phyloP scores from a whole-genome alignment of 1,140 invertebrate genomes.

The Aphaenogaster ashmeadi region DNA sequence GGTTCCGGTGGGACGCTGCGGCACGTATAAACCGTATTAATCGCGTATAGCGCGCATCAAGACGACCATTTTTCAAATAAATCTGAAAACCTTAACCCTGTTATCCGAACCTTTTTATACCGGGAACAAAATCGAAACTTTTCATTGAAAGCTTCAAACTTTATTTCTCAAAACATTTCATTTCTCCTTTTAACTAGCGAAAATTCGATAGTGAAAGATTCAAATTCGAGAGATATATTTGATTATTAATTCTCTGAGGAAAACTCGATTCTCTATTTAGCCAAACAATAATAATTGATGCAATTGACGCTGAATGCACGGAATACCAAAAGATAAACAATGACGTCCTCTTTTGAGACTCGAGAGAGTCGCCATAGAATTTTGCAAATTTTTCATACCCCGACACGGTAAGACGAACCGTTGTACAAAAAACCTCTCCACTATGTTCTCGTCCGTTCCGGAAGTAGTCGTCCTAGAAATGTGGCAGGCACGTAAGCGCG shows the following conservation, averaged over 20 bases:
- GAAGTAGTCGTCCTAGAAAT: conserved; percentile 45
- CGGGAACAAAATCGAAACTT: not conserved
- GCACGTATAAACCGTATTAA: conserved; percentile 47
- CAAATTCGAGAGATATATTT: not conserved
- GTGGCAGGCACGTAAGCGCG: not conserved
- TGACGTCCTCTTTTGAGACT: not conserved
- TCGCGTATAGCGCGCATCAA: conserved; percentile 33
- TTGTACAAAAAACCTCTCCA: conserved; percentile 17
- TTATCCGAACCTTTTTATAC: not conserved
- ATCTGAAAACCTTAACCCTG: not conserved
- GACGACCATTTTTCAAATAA: conserved; percentile 10
- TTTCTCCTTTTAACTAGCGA: not conserved
- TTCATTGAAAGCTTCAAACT: not conserved
- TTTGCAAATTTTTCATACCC: conserved; percentile 41
- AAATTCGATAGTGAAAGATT: not conserved
- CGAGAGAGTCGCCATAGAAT: not conserved
- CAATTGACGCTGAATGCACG: not conserved
- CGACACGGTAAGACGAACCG: not conserved
- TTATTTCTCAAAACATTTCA: not conserved
- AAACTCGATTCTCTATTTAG: not conserved
- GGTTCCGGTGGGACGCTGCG: not conserved
- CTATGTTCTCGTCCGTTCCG: conserved; percentile 5
- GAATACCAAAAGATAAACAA: not conserved
- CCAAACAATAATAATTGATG: not conserved
- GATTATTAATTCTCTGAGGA: not conserved